Evolutionary conservation across 2,113 vertebrate genomes (phyloP).

Genomic region (Fulmarus glacialis): DNA sequence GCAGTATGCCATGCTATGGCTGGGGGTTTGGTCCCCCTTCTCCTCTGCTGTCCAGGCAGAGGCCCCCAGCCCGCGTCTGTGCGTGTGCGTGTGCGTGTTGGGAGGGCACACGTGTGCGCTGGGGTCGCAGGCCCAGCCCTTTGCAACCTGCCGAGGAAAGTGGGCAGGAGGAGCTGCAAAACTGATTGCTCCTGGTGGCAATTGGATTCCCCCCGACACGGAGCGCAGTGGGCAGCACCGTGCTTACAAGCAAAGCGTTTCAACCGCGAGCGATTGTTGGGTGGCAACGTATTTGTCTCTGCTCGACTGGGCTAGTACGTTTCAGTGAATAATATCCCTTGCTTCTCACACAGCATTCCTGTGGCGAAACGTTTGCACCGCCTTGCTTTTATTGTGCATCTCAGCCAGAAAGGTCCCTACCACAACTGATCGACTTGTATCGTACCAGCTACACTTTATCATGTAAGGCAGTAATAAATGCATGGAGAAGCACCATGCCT

Average conservation of each 20-base stretch:
- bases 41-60: background rate
- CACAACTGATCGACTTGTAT: background rate
- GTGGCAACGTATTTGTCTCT: background rate
- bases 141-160: background rate
- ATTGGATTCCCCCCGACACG: rapidly evolving
- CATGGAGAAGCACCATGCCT: constrained; percentile 54
- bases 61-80: rapidly evolving
- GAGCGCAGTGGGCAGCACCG: background rate
- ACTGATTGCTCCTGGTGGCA: background rate
- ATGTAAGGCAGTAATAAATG: constrained; percentile 52
- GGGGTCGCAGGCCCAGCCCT: background rate
- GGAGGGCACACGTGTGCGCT: rapidly evolving
- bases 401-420: background rate
- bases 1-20: background rate
- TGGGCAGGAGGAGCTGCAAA: background rate
- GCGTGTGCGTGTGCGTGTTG: rapidly evolving
- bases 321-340: background rate
- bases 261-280: background rate
- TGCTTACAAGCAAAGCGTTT: background rate
- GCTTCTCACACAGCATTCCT: background rate
- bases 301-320: background rate
- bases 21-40: background rate
- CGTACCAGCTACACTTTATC: constrained; percentile 11
- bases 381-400: background rate
- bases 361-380: background rate